Conservation (phyloP, 2,113 vertebrate genomes). For the Malaclemys terrapin region DNA sequence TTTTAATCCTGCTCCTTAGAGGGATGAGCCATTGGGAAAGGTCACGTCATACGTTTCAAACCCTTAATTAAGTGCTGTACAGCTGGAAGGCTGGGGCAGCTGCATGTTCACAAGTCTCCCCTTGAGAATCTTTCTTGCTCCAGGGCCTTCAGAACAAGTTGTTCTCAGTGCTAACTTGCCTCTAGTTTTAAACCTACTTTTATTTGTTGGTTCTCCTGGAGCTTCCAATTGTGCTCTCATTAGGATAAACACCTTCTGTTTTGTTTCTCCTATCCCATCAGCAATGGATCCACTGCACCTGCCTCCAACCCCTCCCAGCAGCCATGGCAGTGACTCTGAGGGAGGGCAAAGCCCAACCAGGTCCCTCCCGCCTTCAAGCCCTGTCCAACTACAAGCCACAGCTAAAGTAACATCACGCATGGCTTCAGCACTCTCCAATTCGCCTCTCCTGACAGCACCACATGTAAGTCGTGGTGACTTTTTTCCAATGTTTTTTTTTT, state of each 20-base stretch:
- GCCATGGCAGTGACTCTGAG: slow-evolving; percentile 95
- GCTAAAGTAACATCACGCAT: slow-evolving; percentile 83
- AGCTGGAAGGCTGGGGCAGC: slow-evolving; percentile 35
- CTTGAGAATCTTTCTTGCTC: slow-evolving; percentile 15
- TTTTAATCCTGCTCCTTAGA: not conserved
- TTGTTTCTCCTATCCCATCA: slow-evolving; percentile 46
- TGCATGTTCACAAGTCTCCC: not conserved
- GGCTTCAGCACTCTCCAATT: slow-evolving; percentile 91
- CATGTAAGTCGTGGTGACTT: slow-evolving; percentile 82
- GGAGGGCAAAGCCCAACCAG: slow-evolving; percentile 93
- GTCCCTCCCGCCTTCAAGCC: slow-evolving; percentile 89
- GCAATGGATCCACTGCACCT: slow-evolving; percentile 89
- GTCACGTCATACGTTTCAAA: not conserved
- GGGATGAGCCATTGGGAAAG: not conserved
- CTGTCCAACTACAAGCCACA: slow-evolving; percentile 80
- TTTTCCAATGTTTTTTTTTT: not conserved
- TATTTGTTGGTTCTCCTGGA: not conserved
- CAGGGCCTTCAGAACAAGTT: not conserved
- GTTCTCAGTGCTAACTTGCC: not conserved
- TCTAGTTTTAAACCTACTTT: not conserved
- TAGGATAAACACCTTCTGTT: not conserved
- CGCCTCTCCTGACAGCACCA: slow-evolving; percentile 95
- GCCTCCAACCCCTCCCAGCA: slow-evolving; percentile 97
- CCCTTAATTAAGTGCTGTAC: not conserved
- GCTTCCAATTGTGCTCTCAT: not conserved